phyloP scores from a whole-genome alignment of 37 sponge, comb jelly and placozoan species.

The Mnemiopsis leidyi region DNA sequence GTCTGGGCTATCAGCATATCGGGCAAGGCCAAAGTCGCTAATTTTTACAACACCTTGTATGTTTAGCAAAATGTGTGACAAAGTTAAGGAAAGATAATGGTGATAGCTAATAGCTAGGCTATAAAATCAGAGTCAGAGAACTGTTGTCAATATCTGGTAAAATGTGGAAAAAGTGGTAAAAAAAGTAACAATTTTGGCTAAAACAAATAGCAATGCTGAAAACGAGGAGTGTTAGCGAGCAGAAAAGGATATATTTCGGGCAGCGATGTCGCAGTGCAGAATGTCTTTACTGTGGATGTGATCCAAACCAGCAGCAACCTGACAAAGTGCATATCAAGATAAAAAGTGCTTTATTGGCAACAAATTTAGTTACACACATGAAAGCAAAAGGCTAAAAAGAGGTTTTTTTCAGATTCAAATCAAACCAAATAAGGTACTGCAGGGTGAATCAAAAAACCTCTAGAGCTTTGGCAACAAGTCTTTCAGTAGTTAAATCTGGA shows the following conservation, averaged over 20 bases:
- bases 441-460: not conserved
- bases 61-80: slow-evolving; percentile 68
- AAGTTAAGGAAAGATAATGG: slow-evolving; percentile 71
- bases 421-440: too few relatives aligned
- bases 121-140: not conserved
- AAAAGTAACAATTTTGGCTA: not conserved
- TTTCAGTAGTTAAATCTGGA: slow-evolving; percentile 7
- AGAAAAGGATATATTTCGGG: slow-evolving; percentile 84
- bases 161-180: not conserved
- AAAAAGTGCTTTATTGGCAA: not conserved
- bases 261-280: slow-evolving; percentile 88
- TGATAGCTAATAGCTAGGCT: not conserved
- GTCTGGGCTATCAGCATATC: slow-evolving; percentile 65
- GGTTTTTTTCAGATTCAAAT: too few relatives aligned
- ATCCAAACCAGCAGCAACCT: slow-evolving; percentile 79
- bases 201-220: not conserved
- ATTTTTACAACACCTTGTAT: slow-evolving; percentile 69
- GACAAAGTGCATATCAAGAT: not conserved
- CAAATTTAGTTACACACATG: too few relatives aligned
- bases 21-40: slow-evolving; percentile 76
- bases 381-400: too few relatives aligned
- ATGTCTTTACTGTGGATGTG: slow-evolving; percentile 76
- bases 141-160: too few relatives aligned
- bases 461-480: slow-evolving; percentile 31
- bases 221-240: not conserved